These are phyloP conservation scores for Euplexia lucipara DNA, from an alignment of 2,888 invertebrate species.

Conservation along the genomic window DNA sequence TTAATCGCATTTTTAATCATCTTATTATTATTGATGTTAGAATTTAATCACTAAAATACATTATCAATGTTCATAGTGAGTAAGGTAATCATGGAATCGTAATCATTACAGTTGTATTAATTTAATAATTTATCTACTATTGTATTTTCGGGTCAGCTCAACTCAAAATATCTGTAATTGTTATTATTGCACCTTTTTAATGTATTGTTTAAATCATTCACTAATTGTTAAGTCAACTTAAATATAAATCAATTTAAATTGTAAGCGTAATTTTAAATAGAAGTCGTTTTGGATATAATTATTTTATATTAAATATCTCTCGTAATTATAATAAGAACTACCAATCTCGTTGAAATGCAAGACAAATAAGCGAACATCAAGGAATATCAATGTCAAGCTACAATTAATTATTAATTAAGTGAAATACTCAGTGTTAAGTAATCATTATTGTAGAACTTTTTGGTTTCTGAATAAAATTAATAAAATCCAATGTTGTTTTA, in stretches of 20 bases:
- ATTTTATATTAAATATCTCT: background rate
- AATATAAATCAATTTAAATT: constrained; percentile 13
- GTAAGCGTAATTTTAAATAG: constrained; percentile 14
- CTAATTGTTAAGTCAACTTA: background rate
- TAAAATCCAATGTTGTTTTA: background rate
- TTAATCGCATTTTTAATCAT: constrained; percentile 31
- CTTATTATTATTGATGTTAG: constrained; percentile 39
- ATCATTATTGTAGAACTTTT: constrained; percentile 31
- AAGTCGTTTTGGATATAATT: constrained; percentile 20
- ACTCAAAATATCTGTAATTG: constrained; percentile 17
- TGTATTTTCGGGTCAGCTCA: constrained; percentile 44
- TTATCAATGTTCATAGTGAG: constrained; percentile 19
- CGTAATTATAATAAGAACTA: too few relatives aligned
- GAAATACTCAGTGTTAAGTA: background rate
- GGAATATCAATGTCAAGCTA: too few relatives aligned
- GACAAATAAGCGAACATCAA: too few relatives aligned
- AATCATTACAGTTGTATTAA: constrained; percentile 17
- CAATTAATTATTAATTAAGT: too few relatives aligned
- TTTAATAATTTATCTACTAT: constrained; percentile 1
- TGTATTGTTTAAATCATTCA: constrained; percentile 19
- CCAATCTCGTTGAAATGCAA: too few relatives aligned
- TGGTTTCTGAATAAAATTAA: constrained; percentile 35
- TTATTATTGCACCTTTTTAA: background rate
- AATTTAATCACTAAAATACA: constrained; percentile 10
- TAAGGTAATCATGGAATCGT: constrained; percentile 31